phyloP scores from a whole-genome alignment of 2,113 vertebrate species.

The Paradisaea rubra region DNA sequence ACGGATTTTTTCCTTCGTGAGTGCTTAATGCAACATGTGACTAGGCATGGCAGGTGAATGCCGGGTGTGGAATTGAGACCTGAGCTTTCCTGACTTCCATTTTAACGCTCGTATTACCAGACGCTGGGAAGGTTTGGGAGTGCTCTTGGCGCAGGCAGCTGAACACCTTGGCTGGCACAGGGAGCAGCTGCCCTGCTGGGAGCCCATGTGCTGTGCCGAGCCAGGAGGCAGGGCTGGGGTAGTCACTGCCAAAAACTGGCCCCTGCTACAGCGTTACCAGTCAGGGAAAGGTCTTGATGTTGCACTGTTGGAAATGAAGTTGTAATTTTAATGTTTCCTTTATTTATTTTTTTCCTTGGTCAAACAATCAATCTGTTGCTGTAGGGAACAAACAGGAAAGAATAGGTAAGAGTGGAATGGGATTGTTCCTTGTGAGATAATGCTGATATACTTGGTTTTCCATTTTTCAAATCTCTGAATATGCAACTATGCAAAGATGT shows the following conservation, averaged over 20 bases:
- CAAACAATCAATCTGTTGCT: neutral
- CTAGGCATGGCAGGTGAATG: neutral
- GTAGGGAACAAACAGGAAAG: neutral
- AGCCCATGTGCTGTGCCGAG: fast-evolving
- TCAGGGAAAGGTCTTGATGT: neutral
- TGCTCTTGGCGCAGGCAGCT: fast-evolving
- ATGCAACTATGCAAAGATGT: neutral
- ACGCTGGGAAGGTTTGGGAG: neutral
- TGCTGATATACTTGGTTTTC: neutral
- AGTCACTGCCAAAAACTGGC: neutral
- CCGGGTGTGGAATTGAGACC: neutral
- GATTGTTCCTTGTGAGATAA: neutral
- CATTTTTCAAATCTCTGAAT: neutral
- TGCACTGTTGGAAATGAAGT: neutral
- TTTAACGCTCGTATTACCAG: neutral
- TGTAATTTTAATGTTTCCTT: neutral
- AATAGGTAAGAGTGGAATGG: neutral
- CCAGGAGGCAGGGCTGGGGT: neutral
- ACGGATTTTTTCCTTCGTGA: neutral
- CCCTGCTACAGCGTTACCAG: neutral
- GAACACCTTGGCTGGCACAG: neutral
- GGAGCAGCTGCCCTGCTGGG: neutral
- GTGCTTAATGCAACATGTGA: neutral
- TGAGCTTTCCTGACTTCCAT: neutral
- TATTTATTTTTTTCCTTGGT: neutral